A percentile compares a stretch with the other conserved stretches of the same genome.
These are phyloP conservation scores for Apotomis betuletana DNA, from an alignment of 2,888 invertebrate species.

Conservation along the genomic window DNA sequence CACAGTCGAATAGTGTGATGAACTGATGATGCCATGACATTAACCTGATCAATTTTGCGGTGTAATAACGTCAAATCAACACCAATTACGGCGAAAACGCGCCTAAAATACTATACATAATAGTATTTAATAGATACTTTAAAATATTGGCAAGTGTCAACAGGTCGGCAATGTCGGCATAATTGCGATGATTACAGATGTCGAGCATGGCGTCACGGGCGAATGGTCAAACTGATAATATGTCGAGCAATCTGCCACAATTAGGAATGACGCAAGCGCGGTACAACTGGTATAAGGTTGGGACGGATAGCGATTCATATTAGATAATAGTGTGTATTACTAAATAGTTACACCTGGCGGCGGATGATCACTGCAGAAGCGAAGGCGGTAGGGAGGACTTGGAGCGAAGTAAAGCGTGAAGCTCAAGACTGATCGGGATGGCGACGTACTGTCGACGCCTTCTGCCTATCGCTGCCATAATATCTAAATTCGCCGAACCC, in stretches of 20 bases:
- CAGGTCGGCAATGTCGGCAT: slow-evolving; percentile 14
- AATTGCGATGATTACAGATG: slow-evolving; percentile 24
- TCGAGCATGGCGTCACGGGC: slow-evolving; percentile 54
- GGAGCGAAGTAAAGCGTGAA: too few relatives aligned
- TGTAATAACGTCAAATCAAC: slow-evolving; percentile 19
- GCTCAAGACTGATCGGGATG: too few relatives aligned
- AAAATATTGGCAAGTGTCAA: not conserved
- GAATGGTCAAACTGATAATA: slow-evolving; percentile 59
- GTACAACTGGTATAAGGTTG: not conserved
- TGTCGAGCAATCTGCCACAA: slow-evolving; percentile 65
- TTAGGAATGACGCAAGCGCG: slow-evolving; percentile 69
- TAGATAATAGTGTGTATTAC: not conserved
- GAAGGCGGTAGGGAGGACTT: too few relatives aligned
- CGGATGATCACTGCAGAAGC: too few relatives aligned
- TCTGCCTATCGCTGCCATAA: too few relatives aligned
- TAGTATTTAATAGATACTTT: not conserved
- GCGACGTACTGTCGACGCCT: too few relatives aligned
- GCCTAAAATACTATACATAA: not conserved
- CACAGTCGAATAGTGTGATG: too few relatives aligned
- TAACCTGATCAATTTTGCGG: not conserved
- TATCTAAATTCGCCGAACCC: too few relatives aligned
- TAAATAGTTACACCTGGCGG: too few relatives aligned
- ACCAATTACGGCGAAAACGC: slow-evolving; percentile 12
- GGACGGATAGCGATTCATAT: slow-evolving; percentile 10
- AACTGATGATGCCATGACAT: not conserved